phyloP scores from a whole-genome alignment of 2,888 invertebrate genomes.

The Coelopa pilipes region DNA sequence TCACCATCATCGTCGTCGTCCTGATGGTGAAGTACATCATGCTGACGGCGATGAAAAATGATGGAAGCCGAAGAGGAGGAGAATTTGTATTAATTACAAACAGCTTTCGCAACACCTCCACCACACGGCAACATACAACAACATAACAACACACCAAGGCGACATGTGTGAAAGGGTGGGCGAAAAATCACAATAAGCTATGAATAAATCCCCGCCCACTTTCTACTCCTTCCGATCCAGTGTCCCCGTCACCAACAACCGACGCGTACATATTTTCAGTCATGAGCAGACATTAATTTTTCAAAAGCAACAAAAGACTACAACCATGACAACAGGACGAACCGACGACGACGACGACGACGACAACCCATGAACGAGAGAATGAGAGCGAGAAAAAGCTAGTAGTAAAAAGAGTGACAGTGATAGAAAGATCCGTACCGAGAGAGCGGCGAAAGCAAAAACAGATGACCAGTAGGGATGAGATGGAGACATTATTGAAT shows the following conservation, averaged over 20 bases:
- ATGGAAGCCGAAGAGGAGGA: not conserved
- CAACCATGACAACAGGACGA: slow-evolving; percentile 8
- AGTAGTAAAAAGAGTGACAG: too few relatives aligned
- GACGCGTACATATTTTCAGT: slow-evolving; percentile 14
- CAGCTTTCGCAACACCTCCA: slow-evolving; percentile 18
- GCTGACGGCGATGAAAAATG: not conserved
- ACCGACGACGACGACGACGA: not conserved
- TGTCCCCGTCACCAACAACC: not conserved
- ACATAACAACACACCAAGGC: too few relatives aligned
- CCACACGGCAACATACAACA: slow-evolving; percentile 2
- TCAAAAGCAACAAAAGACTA: slow-evolving; percentile 17
- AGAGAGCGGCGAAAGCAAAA: not conserved
- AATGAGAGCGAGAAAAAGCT: too few relatives aligned
- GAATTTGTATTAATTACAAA: not conserved
- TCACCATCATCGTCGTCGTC: not conserved
- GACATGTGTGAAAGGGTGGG: not conserved
- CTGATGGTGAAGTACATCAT: not conserved
- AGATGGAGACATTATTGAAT: slow-evolving; percentile 16
- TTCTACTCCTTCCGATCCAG: not conserved
- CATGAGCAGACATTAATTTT: slow-evolving; percentile 22
- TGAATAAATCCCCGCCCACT: slow-evolving; percentile 8
- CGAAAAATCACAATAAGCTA: slow-evolving; percentile 16
- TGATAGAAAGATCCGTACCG: not conserved
- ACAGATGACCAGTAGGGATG: not conserved
- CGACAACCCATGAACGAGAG: too few relatives aligned